Evolutionary conservation across 2,888 invertebrate species (phyloP).

Genomic region (Girardia tigrina): DNA sequence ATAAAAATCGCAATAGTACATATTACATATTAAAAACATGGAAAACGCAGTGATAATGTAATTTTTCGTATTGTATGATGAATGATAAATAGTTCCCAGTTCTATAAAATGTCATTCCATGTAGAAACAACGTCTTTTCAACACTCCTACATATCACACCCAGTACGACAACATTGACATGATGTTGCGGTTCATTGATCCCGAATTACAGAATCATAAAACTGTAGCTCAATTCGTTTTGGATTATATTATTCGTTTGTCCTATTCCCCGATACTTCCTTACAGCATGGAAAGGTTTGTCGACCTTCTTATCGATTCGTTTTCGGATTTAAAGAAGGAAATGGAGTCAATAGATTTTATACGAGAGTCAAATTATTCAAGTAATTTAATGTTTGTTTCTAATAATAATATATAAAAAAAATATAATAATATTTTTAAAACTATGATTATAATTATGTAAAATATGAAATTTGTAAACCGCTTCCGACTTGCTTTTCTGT

Average conservation of each 20-base stretch:
- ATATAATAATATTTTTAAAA: no score
- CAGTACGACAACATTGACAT: slow-evolving; percentile 34
- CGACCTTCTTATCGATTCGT: not conserved
- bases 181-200: slow-evolving; percentile 31
- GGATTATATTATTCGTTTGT: slow-evolving; percentile 25
- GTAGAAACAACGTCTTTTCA: slow-evolving; percentile 24
- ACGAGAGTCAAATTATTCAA: not conserved
- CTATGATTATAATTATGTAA: no score
- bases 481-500: no score
- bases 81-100: no score
- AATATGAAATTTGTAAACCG: no score
- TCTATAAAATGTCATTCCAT: no score
- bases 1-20: no score
- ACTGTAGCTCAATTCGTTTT: slow-evolving; percentile 25
- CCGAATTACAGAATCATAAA: slow-evolving; percentile 30
- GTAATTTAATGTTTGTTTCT: no score
- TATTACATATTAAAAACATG: no score
- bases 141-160: slow-evolving; percentile 35
- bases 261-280: slow-evolving; percentile 25
- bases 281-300: not conserved
- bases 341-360: not conserved
- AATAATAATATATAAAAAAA: no score
- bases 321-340: not conserved
- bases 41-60: no score
- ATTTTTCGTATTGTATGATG: no score